Evolutionary conservation across 1,140 invertebrate genomes (phyloP), one percentile per base, ranked within the genome.

Genomic region (Apis florea): DNA sequence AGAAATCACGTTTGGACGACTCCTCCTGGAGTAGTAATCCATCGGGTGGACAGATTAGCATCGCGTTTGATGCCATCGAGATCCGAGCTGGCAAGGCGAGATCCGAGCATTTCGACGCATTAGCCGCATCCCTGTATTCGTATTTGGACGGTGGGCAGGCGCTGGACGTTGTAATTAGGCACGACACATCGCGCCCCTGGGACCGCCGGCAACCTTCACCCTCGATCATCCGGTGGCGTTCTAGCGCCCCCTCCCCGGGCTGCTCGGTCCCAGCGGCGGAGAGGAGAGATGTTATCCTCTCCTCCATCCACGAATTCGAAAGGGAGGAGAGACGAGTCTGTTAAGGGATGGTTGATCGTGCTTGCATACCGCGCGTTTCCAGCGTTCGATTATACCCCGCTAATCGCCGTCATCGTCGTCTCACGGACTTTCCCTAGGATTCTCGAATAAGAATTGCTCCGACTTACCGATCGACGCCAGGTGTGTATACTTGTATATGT

Each of bases 121-220:
- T 93, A 90, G 90, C 90, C 86, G n/a, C n/a, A n/a, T 84, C 85
- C 83, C 87, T 93, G 89, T n/a, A n/a, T 93, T 93, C 93, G 92
- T 93, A 92, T 92, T 93, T 92, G 90, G 86, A 90, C 84, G 91
- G 89, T 90, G 92, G 88, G 90, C n/a, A 90, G 90, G 86, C 88
- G 85, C 88, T 90, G 90, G 91, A 90, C 90, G 92, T 93, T 93
- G 92, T 93, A 93, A 93, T 93, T 93, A 93, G 91, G 86, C 89
- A 90, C 90, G 91, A 93, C 92, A 91, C 90, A 93, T 93, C 89
- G 90, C 87, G 87, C 92, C 90, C 91, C 76, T 89, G 92, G 92
- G 92, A 93, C 74, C 59, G 40, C 53, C 54, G 51, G 24, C 12
- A 9, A 63, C 66, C 59, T 59, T 40, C 58, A 76, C 59, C 51